Conservation (phyloP, 2,797 vertebrate species). For the Periophthalmus magnuspinnatus region DNA sequence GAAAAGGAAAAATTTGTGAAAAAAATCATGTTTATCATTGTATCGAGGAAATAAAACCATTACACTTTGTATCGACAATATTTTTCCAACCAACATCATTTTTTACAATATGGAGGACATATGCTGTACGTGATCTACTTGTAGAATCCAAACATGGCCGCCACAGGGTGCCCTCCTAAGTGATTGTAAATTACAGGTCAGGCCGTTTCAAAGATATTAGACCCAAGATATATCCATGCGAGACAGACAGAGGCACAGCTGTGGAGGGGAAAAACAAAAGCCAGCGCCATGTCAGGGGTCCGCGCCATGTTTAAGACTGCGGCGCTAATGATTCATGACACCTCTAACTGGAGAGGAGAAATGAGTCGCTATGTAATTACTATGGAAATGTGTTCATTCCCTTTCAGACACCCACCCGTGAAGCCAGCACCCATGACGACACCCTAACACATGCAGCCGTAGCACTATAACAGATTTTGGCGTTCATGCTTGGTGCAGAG, state of each 20-base stretch:
- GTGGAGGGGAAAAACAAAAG: slow-evolving; percentile 50
- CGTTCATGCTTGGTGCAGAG: slow-evolving; percentile 57
- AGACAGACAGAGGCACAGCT: slow-evolving; percentile 48
- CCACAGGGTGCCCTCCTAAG: slow-evolving; percentile 12
- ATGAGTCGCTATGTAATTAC: slow-evolving; percentile 75
- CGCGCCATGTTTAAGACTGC: slow-evolving; percentile 66
- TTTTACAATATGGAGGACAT: neutral
- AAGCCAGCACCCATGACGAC: slow-evolving; percentile 34
- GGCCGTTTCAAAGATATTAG: slow-evolving; percentile 26
- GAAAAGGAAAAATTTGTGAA: neutral
- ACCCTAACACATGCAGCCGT: slow-evolving; percentile 36
- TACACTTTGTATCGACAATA: neutral
- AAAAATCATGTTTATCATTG: neutral
- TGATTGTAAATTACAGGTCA: slow-evolving; percentile 26
- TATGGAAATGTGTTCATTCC: slow-evolving; percentile 78
- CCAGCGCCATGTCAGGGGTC: slow-evolving; percentile 59
- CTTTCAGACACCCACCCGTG: slow-evolving; percentile 53
- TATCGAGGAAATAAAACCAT: neutral
- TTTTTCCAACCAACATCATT: neutral
- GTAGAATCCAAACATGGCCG: slow-evolving; percentile 11
- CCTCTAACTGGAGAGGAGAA: slow-evolving; percentile 77
- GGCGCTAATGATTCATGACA: slow-evolving; percentile 77
- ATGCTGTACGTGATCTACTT: slow-evolving; percentile 6
- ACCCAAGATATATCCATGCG: slow-evolving; percentile 32
- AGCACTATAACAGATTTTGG: slow-evolving; percentile 34